These are phyloP conservation scores for Intellagama lesueurii DNA, from an alignment of 2,797 vertebrate genomes.

Conservation along the genomic window DNA sequence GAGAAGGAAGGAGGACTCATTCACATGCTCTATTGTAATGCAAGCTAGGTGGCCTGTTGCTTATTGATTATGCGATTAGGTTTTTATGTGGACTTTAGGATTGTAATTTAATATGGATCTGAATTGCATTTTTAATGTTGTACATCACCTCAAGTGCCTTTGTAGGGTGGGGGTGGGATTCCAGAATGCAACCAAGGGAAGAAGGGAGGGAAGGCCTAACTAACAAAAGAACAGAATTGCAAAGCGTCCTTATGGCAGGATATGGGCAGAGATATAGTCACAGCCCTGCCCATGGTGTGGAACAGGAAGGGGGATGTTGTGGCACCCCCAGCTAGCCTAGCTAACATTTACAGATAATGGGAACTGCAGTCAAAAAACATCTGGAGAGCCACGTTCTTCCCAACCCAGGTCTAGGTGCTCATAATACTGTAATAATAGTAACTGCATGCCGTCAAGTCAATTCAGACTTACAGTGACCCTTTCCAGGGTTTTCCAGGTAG, in stretches of 20 bases:
- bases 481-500: too few species aligned
- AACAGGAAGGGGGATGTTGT: not conserved
- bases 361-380: not conserved
- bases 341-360: not conserved
- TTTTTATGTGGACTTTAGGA: slow-evolving; percentile 18
- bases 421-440: not conserved
- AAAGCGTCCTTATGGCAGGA: not conserved
- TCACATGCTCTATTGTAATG: not conserved
- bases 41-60: not conserved
- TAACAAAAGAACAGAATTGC: not conserved
- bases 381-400: not conserved
- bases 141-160: slow-evolving; percentile 8
- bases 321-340: not conserved
- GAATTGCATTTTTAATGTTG: slow-evolving; percentile 22
- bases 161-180: not conserved
- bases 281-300: not conserved
- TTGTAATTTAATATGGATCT: slow-evolving; percentile 38
- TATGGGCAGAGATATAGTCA: not conserved
- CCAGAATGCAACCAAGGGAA: slow-evolving; percentile 1
- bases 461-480: too few species aligned
- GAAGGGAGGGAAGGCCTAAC: not conserved
- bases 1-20: not conserved
- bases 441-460: too few species aligned
- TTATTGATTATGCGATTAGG: slow-evolving; percentile 23
- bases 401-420: not conserved